A percentile compares a stretch with the other conserved stretches of the same genome.
These are phyloP conservation scores for Macrophya alboannulata DNA, from an alignment of 2,888 invertebrate species.

Conservation along the genomic window DNA sequence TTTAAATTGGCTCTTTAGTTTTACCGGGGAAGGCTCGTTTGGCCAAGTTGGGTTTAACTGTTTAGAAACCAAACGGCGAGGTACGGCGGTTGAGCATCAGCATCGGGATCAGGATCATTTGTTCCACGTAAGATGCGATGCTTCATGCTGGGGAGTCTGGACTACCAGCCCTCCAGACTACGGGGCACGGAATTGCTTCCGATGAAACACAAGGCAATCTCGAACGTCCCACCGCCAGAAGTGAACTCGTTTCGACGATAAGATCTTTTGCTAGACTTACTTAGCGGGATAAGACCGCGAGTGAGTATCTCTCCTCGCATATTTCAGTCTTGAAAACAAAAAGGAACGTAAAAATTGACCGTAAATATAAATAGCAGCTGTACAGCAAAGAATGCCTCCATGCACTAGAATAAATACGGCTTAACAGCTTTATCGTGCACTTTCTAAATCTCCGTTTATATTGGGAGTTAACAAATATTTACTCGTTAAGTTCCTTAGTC, in stretches of 20 bases:
- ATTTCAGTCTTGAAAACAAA: constrained; percentile 19
- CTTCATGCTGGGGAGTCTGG: constrained; percentile 46
- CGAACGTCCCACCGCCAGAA: constrained; percentile 36
- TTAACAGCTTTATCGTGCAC: constrained; percentile 33
- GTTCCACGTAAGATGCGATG: constrained; percentile 38
- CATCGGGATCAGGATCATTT: constrained; percentile 40
- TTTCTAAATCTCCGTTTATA: constrained; percentile 38
- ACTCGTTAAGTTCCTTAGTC: constrained; percentile 27
- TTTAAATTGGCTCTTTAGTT: constrained; percentile 26
- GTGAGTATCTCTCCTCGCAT: constrained; percentile 9
- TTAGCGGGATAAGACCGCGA: constrained; percentile 44
- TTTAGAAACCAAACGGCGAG: constrained; percentile 43
- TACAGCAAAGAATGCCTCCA: background rate
- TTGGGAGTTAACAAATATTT: constrained; percentile 41
- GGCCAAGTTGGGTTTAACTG: constrained; percentile 27
- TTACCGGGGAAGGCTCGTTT: constrained; percentile 1
- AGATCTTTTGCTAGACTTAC: constrained; percentile 45
- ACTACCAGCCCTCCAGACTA: constrained; percentile 13
- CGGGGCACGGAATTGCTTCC: constrained; percentile 34
- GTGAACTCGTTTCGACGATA: constrained; percentile 43
- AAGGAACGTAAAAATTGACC: background rate
- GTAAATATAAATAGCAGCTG: constrained; percentile 13
- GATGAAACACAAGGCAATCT: constrained; percentile 42
- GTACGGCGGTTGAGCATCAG: constrained; percentile 19
- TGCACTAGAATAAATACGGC: constrained; percentile 41